Evolutionary conservation across 2,888 invertebrate species (phyloP), one percentile per base, ranked within the genome.

Genomic region (Epinotia ramella): DNA sequence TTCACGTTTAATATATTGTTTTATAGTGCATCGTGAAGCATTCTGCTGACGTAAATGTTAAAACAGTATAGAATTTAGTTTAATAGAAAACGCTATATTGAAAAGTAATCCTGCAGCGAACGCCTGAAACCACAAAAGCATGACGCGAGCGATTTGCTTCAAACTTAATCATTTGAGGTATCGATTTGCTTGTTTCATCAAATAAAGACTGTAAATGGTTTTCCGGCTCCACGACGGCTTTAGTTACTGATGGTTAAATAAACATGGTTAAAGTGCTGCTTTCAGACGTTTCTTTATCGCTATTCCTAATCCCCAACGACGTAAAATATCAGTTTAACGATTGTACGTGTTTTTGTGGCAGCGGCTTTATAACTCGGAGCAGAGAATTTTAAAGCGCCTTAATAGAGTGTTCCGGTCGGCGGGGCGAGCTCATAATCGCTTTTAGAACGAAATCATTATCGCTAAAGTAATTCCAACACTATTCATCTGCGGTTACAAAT

Each of bases 291-390:
- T 72, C 71, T 63, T 67, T 71, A 67, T 46, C 62, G 76, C 53
- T 63, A 67, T 67, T 53, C 53, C 57, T 72, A 65, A 72, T 44
- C 57, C 46, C 63, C 63, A 76, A 71, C 66, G 75, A 76, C 71
- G 71, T 76, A 72, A 72, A 76, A 76, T 71, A 75, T 76, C 76
- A 76, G 71, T 76, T 76, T 72, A 76, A 67, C 71, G 76, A 75
- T 66, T 75, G 70, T 71, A 75, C 75, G 75, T 70, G 70, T 66
- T 71, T 75, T 75, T 60, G 75, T 70, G 65, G 75, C 60, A 24
- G 65, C 40, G 64, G 57, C 69, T 71, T 75, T 66, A 66, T 75
- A 75, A 75, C 60, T 56, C 60, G 59, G 49, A 46, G 70, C 46
- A 65, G 70, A 60, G 59, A 60, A 71, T 71, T 65, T 66, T 44